These are phyloP conservation scores for Trypoxylon attenuatum DNA, from an alignment of 2,888 invertebrate genomes.

Conservation along the genomic window DNA sequence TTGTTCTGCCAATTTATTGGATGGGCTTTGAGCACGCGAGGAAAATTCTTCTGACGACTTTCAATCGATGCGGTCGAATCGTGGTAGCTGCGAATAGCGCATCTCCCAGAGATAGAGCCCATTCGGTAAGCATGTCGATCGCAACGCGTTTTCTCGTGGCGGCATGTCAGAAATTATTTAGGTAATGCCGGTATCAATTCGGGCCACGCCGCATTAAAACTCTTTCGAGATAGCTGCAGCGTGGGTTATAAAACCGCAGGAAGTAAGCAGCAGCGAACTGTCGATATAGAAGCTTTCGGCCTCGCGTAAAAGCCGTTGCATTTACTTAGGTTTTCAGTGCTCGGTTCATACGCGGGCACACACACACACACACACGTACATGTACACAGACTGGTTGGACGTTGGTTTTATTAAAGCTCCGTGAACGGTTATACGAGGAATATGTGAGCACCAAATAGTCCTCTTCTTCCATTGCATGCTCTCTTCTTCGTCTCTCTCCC, in stretches of 20 bases:
- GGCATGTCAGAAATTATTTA: neutral
- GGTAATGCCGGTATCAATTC: neutral
- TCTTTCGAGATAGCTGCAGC: neutral
- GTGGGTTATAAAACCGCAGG: constrained; percentile 8
- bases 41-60: too few relatives aligned
- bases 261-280: constrained; percentile 9
- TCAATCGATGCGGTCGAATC: too few relatives aligned
- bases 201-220: constrained; percentile 6
- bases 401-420: constrained; percentile 33
- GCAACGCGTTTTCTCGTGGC: neutral
- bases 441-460: constrained; percentile 12
- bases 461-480: too few relatives aligned
- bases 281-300: constrained; percentile 21
- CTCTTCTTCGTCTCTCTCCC: too few relatives aligned
- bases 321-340: constrained; percentile 31
- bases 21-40: too few relatives aligned
- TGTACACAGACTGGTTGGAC: too few relatives aligned
- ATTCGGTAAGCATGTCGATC: too few relatives aligned
- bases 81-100: too few relatives aligned
- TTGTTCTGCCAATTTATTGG: too few relatives aligned
- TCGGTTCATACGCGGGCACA: neutral
- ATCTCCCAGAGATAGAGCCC: too few relatives aligned
- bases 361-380: too few relatives aligned
- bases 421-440: constrained; percentile 28
- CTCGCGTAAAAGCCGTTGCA: constrained; percentile 22